These are phyloP conservation scores for Pseudotriccus pelzelni DNA, from an alignment of 2,797 vertebrate genomes.

Conservation along the genomic window DNA sequence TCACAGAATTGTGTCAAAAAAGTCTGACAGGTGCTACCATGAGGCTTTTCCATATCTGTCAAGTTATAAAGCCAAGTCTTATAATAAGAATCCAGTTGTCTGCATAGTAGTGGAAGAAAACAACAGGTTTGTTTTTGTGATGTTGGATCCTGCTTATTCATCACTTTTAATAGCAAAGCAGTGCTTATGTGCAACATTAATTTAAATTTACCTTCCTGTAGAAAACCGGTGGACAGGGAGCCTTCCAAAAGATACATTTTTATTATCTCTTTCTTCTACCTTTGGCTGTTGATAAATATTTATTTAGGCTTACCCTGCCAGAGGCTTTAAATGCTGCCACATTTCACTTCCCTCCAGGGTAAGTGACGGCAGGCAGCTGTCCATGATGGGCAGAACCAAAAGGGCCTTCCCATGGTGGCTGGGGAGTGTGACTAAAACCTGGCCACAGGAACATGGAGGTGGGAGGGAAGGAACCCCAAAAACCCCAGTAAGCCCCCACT, in stretches of 20 bases:
- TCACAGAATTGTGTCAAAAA: neutral
- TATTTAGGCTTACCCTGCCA: slow-evolving; percentile 32
- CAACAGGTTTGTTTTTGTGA: neutral
- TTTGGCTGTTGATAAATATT: slow-evolving; percentile 13
- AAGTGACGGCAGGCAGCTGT: neutral
- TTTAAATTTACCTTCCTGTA: slow-evolving; percentile 35
- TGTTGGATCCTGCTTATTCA: neutral
- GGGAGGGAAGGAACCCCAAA: neutral
- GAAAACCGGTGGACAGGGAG: neutral
- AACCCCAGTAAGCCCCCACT: rapidly evolving
- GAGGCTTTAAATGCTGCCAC: neutral
- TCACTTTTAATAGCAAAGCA: neutral
- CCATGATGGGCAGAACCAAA: neutral
- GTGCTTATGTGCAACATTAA: neutral
- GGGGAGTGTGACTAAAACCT: neutral
- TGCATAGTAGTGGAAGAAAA: neutral
- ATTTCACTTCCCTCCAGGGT: neutral
- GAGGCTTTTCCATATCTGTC: neutral
- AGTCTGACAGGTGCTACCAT: rapidly evolving
- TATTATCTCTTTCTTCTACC: neutral
- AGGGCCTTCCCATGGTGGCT: neutral
- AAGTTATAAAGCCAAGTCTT: neutral
- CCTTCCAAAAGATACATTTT: slow-evolving; percentile 39
- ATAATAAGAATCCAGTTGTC: neutral
- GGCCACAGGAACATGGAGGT: rapidly evolving